Evolutionary conservation across 2,888 invertebrate species (phyloP).

Genomic region (Andrena marginata): DNA sequence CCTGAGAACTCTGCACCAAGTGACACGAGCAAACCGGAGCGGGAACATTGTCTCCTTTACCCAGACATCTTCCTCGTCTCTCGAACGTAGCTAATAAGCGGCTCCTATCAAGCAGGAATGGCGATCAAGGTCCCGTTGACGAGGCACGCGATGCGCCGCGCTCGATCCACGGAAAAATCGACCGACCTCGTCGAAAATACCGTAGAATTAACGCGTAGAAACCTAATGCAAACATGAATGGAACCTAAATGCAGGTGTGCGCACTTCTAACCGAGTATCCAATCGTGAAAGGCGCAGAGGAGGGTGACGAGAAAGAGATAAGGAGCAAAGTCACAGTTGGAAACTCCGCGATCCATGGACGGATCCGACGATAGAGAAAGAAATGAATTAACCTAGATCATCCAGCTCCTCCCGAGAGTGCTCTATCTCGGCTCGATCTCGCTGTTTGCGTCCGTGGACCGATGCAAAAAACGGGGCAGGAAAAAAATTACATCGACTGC

Average conservation of each 20-base stretch:
- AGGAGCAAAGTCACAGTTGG: not conserved
- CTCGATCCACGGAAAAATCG: slow-evolving; percentile 68
- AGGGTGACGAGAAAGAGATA: not conserved
- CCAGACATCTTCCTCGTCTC: not conserved
- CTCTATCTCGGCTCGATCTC: not conserved
- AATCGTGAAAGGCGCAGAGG: not conserved
- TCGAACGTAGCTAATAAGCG: slow-evolving; percentile 27
- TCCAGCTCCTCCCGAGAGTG: slow-evolving; percentile 26
- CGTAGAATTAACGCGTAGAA: slow-evolving; percentile 74
- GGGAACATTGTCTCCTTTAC: not conserved
- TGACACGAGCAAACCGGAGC: not conserved
- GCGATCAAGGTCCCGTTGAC: slow-evolving; percentile 25
- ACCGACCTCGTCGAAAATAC: slow-evolving; percentile 52
- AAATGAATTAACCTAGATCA: slow-evolving; percentile 58
- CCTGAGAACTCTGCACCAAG: not conserved
- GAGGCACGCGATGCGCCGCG: slow-evolving; percentile 70
- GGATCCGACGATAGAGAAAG: slow-evolving; percentile 38
- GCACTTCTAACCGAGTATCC: slow-evolving; percentile 16
- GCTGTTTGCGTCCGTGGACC: not conserved
- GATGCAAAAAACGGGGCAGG: not conserved
- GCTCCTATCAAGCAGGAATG: slow-evolving; percentile 28
- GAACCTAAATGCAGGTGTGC: slow-evolving; percentile 61
- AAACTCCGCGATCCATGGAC: slow-evolving; percentile 15
- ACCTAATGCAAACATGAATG: slow-evolving; percentile 77
- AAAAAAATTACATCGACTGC: slow-evolving; percentile 8